Percentiles rank a stretch among this genome's conserved stretches.
These are phyloP conservation scores for Cephus cinctus DNA, from an alignment of 1,140 invertebrate species.

Conservation along the genomic window DNA sequence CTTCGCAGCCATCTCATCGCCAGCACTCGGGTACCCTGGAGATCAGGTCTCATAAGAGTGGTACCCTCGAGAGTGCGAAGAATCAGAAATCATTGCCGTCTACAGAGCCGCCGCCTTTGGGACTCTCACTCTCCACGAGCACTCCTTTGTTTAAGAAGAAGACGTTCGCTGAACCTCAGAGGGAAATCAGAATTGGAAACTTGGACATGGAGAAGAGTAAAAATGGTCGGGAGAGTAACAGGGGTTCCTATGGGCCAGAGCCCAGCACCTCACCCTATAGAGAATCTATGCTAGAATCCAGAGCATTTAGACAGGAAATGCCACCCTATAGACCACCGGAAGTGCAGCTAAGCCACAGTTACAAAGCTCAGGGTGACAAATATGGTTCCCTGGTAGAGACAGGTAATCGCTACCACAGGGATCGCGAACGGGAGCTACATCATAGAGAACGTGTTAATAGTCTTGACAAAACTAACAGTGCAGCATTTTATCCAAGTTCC, in stretches of 20 bases:
- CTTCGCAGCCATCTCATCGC: constrained; percentile 21
- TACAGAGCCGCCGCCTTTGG: constrained; percentile 38
- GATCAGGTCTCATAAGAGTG: constrained; percentile 41
- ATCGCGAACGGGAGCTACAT: constrained; percentile 39
- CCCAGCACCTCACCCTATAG: constrained; percentile 49
- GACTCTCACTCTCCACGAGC: constrained; percentile 54
- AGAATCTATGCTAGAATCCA: constrained; percentile 40
- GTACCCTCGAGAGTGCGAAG: constrained; percentile 46
- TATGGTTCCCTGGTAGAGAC: constrained; percentile 47
- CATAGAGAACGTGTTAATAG: constrained; percentile 50
- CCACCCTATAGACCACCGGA: constrained; percentile 45
- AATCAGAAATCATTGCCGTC: constrained; percentile 38
- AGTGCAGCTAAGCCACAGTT: constrained; percentile 39
- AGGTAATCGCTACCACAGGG: constrained; percentile 44
- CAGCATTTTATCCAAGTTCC: constrained; percentile 42
- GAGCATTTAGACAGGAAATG: constrained; percentile 45
- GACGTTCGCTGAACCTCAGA: constrained; percentile 44
- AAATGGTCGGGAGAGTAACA: constrained; percentile 43
- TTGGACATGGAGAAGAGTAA: constrained; percentile 43
- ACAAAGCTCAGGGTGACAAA: constrained; percentile 45
- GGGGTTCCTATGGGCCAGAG: constrained; percentile 43
- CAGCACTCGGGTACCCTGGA: constrained; percentile 36
- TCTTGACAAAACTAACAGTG: constrained; percentile 44
- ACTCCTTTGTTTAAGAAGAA: constrained; percentile 61
- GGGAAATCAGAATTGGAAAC: constrained; percentile 32